Evolutionary conservation across 2,113 vertebrate genomes (phyloP).

Genomic region (Triplophysa tibetana): DNA sequence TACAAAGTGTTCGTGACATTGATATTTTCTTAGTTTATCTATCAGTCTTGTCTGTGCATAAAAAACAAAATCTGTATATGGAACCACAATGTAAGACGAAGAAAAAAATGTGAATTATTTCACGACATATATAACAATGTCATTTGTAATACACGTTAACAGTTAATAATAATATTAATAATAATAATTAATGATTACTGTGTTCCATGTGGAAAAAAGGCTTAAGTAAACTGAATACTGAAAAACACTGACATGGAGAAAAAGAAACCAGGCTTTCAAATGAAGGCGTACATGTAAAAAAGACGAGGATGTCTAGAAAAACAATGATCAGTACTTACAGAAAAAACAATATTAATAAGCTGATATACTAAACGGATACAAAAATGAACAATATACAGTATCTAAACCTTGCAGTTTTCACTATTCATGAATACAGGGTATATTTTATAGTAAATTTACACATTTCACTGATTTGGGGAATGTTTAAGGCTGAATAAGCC

Average conservation of each 20-base stretch:
- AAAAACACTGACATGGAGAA: conserved; percentile 80
- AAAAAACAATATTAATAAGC: conserved; percentile 81
- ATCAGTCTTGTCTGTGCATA: conserved; percentile 76
- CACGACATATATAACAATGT: conserved; percentile 87
- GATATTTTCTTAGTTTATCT: conserved; percentile 73
- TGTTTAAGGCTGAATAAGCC: conserved; percentile 61
- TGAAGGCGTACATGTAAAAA: conserved; percentile 93
- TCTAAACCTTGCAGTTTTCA: conserved; percentile 72
- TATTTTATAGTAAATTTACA: conserved; percentile 77
- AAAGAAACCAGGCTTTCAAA: conserved; percentile 69
- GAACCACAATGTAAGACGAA: conserved; percentile 81
- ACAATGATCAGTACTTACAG: conserved; percentile 68
- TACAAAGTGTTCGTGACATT: conserved; percentile 78
- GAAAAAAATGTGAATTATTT: conserved; percentile 72
- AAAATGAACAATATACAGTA: conserved; percentile 69
- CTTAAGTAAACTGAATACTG: conserved; percentile 87
- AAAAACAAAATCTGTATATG: conserved; percentile 75
- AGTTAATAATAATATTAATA: conserved; percentile 72
- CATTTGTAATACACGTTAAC: conserved; percentile 84
- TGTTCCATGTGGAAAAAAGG: conserved; percentile 86
- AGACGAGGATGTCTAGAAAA: conserved; percentile 75
- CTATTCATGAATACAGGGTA: conserved; percentile 73
- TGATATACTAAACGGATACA: conserved; percentile 67
- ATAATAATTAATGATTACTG: conserved; percentile 82
- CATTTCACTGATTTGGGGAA: conserved; percentile 68